These are phyloP conservation scores for Coelogynopora nodosa DNA, from an alignment of 2,888 invertebrate species.

Conservation along the genomic window DNA sequence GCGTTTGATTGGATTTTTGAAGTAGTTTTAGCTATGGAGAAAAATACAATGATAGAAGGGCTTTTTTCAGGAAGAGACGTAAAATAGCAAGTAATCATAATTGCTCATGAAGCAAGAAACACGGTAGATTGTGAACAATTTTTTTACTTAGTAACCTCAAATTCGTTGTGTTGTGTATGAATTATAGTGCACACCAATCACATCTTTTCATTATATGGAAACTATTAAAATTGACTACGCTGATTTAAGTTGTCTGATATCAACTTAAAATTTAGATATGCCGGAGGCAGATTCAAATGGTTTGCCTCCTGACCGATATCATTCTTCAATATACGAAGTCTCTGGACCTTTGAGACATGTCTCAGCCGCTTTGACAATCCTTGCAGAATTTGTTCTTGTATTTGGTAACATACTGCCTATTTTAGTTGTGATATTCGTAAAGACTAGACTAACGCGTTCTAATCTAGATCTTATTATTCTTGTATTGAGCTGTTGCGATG, in stretches of 20 bases:
- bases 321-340: neutral
- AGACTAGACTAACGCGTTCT: neutral
- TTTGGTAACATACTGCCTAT: slow-evolving; percentile 31
- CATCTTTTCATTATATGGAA: no score
- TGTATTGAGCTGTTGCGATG: slow-evolving; percentile 26
- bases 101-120: no score
- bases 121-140: no score
- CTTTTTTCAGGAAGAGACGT: neutral
- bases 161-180: no score
- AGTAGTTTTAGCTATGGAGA: neutral
- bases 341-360: slow-evolving; percentile 1
- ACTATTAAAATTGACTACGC: no score
- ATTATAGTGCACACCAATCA: no score
- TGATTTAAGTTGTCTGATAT: no score
- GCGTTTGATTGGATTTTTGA: neutral
- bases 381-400: slow-evolving; percentile 30
- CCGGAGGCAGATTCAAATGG: neutral
- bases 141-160: neutral
- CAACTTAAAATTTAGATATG: no score
- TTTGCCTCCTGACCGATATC: neutral
- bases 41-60: neutral
- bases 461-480: slow-evolving; percentile 38
- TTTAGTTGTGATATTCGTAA: slow-evolving; percentile 10
- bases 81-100: no score
- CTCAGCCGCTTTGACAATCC: slow-evolving; percentile 19